A percentile compares a stretch with the other conserved stretches of the same genome.
phyloP scores from a whole-genome alignment of 2,797 vertebrate genomes.

The Siniperca obscura region DNA sequence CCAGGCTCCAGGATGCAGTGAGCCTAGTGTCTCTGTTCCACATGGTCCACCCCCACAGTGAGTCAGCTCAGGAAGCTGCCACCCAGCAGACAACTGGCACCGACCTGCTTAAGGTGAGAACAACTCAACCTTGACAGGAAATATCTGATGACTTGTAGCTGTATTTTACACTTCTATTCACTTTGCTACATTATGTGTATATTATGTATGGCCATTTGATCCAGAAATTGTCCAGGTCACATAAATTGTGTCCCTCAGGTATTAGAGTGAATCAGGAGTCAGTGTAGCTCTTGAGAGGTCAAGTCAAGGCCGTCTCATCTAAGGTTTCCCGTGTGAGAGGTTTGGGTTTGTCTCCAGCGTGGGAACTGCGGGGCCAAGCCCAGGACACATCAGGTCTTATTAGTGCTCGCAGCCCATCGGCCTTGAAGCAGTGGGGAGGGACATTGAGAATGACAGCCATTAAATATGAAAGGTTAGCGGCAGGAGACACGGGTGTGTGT shows the following conservation, averaged over 20 bases:
- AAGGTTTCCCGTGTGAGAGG: constrained; percentile 59
- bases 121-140: not conserved
- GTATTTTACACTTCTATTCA: not conserved
- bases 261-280: constrained; percentile 46
- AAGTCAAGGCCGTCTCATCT: constrained; percentile 48
- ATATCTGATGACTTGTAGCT: constrained; percentile 14
- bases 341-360: constrained; percentile 49
- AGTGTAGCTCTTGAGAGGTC: constrained; percentile 52
- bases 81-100: constrained; percentile 83
- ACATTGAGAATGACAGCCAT: constrained; percentile 68
- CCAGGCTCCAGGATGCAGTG: constrained; percentile 88
- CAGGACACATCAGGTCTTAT: constrained; percentile 74
- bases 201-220: constrained; percentile 26
- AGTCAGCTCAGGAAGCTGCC: constrained; percentile 87
- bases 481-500: constrained; percentile 41
- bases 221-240: constrained; percentile 25
- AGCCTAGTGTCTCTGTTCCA: constrained; percentile 91
- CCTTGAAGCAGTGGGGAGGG: constrained; percentile 37
- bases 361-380: constrained; percentile 59
- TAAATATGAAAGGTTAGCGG: constrained; percentile 62
- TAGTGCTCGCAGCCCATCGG: constrained; percentile 52
- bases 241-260: constrained; percentile 13
- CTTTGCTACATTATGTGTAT: not conserved
- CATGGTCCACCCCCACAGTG: constrained; percentile 90
- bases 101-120: constrained; percentile 91